Base-by-base conservation (phyloP, 37 sponge, comb jelly and placozoan species). In the Axinella damicornis region DNA sequence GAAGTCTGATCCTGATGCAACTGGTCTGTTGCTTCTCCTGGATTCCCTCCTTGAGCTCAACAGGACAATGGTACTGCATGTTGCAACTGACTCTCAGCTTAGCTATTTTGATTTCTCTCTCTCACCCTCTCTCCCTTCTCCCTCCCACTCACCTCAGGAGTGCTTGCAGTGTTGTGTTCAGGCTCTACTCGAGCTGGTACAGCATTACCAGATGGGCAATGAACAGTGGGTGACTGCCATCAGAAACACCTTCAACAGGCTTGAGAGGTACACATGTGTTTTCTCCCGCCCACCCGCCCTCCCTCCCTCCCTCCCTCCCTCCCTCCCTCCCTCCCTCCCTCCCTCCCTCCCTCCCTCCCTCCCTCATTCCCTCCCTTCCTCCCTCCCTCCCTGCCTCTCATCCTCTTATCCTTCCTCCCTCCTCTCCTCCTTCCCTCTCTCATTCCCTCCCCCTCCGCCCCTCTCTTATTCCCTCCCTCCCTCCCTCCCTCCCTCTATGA, bases 221-320 rank as follows among this genome's bases (percentile, higher is more conserved):
- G 55, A 88, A 28, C 56, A 54, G 41, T 88, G 89, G 89, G 16
- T 46, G 46, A 20, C 25, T n/a, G 76, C 83, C 34, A n/a, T 88
- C 27, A 57, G 30, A 28, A 34, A 57, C 62, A 53, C 37, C 33
- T 82, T 76, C 35, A 71, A 11, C 27, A 54, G 31, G 25, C 17
- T 88, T 36, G 83, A 82, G 53, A 77, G 31, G 66, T 79, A 30
- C 28, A 34, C 34, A 27, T 30, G 68, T 67, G 68, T 2, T 34
- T 33, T 14, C 12, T 34, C 58, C 77, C 19, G 34, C 60, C 58
- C 57, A 12, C 35, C 82, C 53, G 6, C 21, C 60, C 57, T 39
- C 54, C 60, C 13, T 1, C 57, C 74, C 1, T 53, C 18, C 27
- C 1, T 24, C 25, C 58, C 77, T 57, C 60, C 60, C 58, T 76